Evolutionary conservation across 2,113 vertebrate species (phyloP).

Genomic region (Megaceryle torquata): DNA sequence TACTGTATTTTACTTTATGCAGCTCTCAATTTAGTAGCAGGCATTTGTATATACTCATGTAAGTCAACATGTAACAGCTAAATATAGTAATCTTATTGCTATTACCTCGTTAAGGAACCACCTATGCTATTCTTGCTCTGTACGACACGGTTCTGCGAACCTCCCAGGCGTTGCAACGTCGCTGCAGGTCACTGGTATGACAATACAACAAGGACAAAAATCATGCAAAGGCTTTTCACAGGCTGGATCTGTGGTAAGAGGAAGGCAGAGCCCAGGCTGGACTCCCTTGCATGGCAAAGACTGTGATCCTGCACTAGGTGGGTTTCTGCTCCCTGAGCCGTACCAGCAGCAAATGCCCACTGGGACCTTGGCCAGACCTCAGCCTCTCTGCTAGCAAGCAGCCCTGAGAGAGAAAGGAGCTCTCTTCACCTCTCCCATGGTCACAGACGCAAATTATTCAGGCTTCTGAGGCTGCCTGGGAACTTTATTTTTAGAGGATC

Average conservation of each 20-base stretch:
- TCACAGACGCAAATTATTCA: background rate
- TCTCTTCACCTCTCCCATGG: background rate
- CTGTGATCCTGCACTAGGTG: too few species aligned
- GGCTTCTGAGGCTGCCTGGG: slow-evolving; percentile 1
- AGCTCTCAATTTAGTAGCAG: background rate
- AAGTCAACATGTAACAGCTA: background rate
- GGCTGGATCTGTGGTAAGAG: background rate
- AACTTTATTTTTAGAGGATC: slow-evolving; percentile 56
- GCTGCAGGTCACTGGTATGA: background rate
- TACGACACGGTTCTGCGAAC: fast-evolving
- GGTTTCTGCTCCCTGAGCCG: background rate
- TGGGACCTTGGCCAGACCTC: background rate
- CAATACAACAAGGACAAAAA: background rate
- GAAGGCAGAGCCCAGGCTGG: background rate
- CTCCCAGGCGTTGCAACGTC: fast-evolving
- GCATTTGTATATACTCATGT: too few species aligned
- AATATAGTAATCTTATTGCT: background rate
- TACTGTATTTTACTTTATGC: background rate
- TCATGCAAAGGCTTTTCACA: background rate
- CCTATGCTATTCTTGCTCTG: background rate
- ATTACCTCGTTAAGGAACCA: background rate
- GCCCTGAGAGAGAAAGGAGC: background rate
- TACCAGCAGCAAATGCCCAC: background rate
- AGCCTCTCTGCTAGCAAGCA: background rate
- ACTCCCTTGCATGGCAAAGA: background rate